These are phyloP conservation scores for Leguminivora glycinivorella DNA, from an alignment of 1,140 invertebrate species.

Conservation along the genomic window DNA sequence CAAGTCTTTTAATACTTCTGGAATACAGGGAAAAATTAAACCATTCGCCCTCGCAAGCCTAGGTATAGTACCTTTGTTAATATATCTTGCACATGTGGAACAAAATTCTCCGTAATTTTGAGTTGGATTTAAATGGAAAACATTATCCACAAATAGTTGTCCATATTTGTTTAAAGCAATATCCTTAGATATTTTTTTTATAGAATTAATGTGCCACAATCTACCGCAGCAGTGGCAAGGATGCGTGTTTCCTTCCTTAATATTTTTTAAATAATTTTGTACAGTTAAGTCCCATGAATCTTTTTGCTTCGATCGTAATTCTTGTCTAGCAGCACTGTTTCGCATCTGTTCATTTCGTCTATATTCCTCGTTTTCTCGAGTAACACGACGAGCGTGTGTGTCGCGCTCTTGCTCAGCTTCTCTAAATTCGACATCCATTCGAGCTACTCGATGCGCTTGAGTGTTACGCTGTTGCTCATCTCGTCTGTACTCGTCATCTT, in stretches of 20 bases:
- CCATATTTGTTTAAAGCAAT: not conserved
- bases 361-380: not conserved
- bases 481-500: not conserved
- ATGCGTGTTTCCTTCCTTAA: not conserved
- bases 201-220: not conserved
- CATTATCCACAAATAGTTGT: not conserved
- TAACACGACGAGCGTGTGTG: not conserved
- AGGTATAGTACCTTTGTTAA: not conserved
- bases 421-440: too few species aligned
- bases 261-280: not conserved
- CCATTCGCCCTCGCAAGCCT: not conserved
- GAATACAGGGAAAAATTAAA: conserved; percentile 23
- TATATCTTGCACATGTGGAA: not conserved
- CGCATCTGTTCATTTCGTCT: not conserved
- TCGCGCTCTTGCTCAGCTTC: conserved; percentile 19
- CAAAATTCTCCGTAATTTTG: not conserved
- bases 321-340: conserved; percentile 1
- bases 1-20: conserved; percentile 5
- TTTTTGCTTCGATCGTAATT: not conserved
- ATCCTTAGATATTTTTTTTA: not conserved
- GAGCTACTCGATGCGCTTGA: too few species aligned
- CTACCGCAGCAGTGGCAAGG: not conserved
- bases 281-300: not conserved
- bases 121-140: not conserved
- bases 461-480: too few species aligned